Evolutionary conservation across 2,113 vertebrate genomes (phyloP).

Genomic region (Phylloscopus trochiloides): DNA sequence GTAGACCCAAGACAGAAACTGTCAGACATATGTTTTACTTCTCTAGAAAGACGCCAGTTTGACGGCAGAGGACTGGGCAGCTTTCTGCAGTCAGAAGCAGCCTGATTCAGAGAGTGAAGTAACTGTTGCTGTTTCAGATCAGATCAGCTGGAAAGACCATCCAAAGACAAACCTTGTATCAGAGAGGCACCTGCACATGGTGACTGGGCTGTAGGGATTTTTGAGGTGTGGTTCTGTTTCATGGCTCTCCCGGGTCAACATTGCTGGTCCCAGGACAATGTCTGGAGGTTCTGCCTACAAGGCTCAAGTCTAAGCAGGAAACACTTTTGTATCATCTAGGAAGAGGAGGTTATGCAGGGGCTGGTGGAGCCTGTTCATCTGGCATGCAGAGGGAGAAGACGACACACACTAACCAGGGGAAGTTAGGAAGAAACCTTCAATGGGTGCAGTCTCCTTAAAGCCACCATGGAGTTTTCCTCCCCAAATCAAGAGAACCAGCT

Average conservation of each 20-base stretch:
- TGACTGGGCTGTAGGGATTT: neutral
- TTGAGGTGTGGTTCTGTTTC: neutral
- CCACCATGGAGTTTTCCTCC: accelerated
- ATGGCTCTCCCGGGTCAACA: neutral
- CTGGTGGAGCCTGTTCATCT: neutral
- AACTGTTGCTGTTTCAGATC: neutral
- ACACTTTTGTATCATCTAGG: neutral
- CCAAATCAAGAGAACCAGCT: neutral
- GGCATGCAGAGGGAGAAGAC: neutral
- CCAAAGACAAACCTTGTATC: neutral
- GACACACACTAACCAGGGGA: neutral
- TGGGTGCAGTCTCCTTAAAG: accelerated
- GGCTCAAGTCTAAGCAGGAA: neutral
- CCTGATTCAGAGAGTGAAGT: neutral
- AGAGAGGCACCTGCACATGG: neutral
- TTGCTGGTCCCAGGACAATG: neutral
- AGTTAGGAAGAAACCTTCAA: neutral
- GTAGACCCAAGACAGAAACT: neutral
- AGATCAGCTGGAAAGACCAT: neutral
- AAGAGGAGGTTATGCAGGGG: neutral
- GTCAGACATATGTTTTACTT: neutral
- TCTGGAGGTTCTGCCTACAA: neutral
- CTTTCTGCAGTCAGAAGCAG: neutral
- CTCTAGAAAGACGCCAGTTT: neutral
- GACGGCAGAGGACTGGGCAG: neutral